Evolutionary conservation across 2,888 invertebrate genomes (phyloP).

Genomic region (Nemapogon koenigi): DNA sequence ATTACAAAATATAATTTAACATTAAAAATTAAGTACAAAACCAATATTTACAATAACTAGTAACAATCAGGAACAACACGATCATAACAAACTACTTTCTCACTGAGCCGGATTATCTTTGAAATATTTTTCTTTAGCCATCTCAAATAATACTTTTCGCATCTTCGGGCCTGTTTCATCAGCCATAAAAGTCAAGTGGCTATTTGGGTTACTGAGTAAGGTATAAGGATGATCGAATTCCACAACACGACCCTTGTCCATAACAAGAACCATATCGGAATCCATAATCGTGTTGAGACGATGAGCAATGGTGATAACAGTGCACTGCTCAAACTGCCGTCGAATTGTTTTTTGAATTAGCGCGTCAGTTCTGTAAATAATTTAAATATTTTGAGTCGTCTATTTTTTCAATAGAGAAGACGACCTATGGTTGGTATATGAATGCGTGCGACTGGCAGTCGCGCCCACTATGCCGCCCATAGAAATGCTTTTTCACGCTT

Average conservation of each 20-base stretch:
- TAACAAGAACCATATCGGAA: conserved; percentile 84
- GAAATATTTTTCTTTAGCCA: conserved; percentile 28
- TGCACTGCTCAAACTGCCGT: conserved; percentile 76
- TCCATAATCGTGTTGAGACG: conserved; percentile 92
- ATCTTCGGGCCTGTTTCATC: conserved; percentile 67
- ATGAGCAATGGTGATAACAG: conserved; percentile 90
- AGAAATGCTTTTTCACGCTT: no score
- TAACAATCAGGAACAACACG: neutral
- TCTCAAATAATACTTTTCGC: conserved; percentile 32
- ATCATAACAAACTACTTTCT: neutral
- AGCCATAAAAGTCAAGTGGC: conserved; percentile 71
- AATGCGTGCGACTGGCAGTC: no score
- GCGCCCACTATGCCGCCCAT: no score
- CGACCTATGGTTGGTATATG: no score
- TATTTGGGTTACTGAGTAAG: conserved; percentile 63
- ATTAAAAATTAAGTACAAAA: neutral
- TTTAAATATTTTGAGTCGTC: conserved; percentile 13
- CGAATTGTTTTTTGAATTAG: conserved; percentile 85
- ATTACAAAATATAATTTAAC: neutral
- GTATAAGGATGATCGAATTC: conserved; percentile 75
- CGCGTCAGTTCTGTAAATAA: conserved; percentile 66
- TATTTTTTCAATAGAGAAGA: no score
- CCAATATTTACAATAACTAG: neutral
- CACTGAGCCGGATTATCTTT: conserved; percentile 6
- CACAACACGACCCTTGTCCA: conserved; percentile 77